phyloP scores from a whole-genome alignment of 1,140 invertebrate genomes.

The Listronotus bonariensis region DNA sequence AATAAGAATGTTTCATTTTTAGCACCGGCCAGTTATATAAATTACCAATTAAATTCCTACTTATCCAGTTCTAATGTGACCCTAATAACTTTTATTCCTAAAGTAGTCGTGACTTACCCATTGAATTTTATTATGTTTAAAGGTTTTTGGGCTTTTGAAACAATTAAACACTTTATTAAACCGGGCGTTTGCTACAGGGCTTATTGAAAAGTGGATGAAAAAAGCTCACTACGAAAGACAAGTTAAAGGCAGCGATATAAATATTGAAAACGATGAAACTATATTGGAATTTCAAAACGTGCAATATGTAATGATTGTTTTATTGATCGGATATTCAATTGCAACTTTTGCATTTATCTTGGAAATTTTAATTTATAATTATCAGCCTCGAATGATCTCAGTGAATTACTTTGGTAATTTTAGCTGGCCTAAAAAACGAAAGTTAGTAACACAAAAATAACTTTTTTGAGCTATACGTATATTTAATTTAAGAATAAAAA shows the following conservation, averaged over 20 bases:
- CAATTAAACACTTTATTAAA: not conserved
- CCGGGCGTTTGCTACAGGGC: not conserved
- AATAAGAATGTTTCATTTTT: not conserved
- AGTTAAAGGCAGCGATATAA: too few species aligned
- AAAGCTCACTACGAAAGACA: not conserved
- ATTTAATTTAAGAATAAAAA: too few species aligned
- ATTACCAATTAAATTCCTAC: not conserved
- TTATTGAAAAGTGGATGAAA: conserved; percentile 4
- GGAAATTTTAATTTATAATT: too few species aligned
- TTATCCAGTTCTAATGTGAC: not conserved
- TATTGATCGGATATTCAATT: too few species aligned
- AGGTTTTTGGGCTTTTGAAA: conserved; percentile 2
- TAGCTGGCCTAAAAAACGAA: too few species aligned
- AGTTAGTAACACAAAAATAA: too few species aligned
- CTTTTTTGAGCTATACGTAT: too few species aligned
- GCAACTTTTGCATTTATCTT: too few species aligned
- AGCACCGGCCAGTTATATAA: not conserved
- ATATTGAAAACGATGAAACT: not conserved
- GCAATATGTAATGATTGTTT: too few species aligned
- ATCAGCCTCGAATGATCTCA: too few species aligned
- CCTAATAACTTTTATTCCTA: not conserved
- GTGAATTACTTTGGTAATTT: too few species aligned
- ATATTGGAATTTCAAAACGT: conserved; percentile 2
- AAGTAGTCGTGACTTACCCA: not conserved
- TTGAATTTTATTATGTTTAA: conserved; percentile 4